phyloP scores from a whole-genome alignment of 2,797 vertebrate genomes.

The Moxostoma hubbsi region DNA sequence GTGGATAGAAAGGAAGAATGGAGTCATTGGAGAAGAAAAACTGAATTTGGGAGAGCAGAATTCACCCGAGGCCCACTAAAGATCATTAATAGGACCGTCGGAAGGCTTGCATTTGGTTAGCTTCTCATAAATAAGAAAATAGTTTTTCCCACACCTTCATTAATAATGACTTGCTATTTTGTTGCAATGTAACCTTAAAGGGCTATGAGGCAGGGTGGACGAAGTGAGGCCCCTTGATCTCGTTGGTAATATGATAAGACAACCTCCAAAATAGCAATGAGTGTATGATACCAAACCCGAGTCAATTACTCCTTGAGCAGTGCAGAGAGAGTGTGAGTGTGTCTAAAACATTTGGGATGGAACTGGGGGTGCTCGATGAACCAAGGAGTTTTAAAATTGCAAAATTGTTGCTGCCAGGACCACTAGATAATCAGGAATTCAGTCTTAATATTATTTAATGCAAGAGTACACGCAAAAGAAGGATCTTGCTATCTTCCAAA shows the following conservation, averaged over 20 bases:
- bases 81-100: constrained; percentile 94
- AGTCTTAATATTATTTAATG: too few relatives aligned
- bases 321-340: not conserved
- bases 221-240: constrained; percentile 67
- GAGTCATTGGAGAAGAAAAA: constrained; percentile 43
- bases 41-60: constrained; percentile 71
- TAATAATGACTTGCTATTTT: constrained; percentile 91
- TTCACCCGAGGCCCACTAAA: constrained; percentile 89
- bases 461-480: not conserved
- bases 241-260: constrained; percentile 78
- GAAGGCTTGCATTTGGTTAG: constrained; percentile 90
- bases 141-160: constrained; percentile 91
- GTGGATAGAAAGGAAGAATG: constrained; percentile 54
- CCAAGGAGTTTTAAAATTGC: constrained; percentile 44
- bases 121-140: constrained; percentile 94
- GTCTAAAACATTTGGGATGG: not conserved
- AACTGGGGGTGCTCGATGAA: constrained; percentile 10
- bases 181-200: constrained; percentile 78
- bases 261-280: constrained; percentile 79
- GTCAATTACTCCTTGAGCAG: constrained; percentile 72
- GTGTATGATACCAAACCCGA: constrained; percentile 72
- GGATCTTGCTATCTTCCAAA: not conserved
- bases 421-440: constrained; percentile 5
- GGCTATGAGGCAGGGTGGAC: constrained; percentile 56
- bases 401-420: not conserved